A percentile compares a stretch with the other conserved stretches of the same genome.
Evolutionary conservation across 2,888 invertebrate genomes (phyloP).

Genomic region (Melieria crassipennis): DNA sequence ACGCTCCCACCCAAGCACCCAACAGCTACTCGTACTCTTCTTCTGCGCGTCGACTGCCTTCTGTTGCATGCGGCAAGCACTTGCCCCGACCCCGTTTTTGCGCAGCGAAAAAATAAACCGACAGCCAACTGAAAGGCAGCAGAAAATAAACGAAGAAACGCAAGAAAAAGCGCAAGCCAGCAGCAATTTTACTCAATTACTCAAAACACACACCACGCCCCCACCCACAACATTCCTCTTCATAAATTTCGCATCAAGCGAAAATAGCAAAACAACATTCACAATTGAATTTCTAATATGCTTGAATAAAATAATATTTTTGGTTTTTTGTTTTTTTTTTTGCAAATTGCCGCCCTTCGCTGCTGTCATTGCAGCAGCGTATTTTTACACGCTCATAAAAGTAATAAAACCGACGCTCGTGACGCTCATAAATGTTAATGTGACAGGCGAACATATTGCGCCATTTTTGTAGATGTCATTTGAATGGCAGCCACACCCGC

Average conservation of each 20-base stretch:
- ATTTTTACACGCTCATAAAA: conserved; percentile 41
- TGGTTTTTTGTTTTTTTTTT: conserved; percentile 2
- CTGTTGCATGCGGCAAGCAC: no score
- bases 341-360: conserved; percentile 4
- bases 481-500: background rate
- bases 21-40: background rate
- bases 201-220: conserved; percentile 9
- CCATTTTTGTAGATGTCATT: background rate
- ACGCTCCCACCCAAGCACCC: background rate
- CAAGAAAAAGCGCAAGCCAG: conserved; percentile 23
- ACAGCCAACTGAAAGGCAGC: conserved; percentile 16
- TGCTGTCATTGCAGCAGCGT: background rate
- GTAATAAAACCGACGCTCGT: conserved; percentile 47
- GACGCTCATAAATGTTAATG: conserved; percentile 51
- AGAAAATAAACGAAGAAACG: conserved; percentile 1
- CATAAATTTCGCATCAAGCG: background rate
- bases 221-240: background rate
- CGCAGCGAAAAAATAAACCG: conserved; percentile 16
- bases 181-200: conserved; percentile 25
- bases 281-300: conserved; percentile 24
- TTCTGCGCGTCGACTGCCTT: background rate
- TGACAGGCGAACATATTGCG: conserved; percentile 26
- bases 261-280: background rate
- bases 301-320: conserved; percentile 2
- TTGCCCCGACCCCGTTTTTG: no score